Conservation (phyloP, 2,113 vertebrate species). For the Mastomys coucha region DNA sequence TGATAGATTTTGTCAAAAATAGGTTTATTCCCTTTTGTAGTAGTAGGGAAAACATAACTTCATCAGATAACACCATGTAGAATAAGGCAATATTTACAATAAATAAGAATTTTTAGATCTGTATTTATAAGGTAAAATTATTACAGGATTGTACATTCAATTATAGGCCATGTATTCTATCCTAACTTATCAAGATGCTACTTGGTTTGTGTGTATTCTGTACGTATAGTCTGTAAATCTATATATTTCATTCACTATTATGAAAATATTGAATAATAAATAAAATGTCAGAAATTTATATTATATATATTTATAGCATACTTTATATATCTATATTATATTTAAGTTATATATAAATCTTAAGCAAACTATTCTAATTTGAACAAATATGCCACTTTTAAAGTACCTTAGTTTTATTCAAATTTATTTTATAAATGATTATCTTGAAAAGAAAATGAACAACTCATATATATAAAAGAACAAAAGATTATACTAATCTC, state of each 20-base stretch:
- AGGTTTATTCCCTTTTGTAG: background rate
- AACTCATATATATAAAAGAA: background rate
- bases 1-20: background rate
- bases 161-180: background rate
- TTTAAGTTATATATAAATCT: conserved; percentile 45
- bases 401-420: conserved; percentile 57
- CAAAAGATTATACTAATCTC: conserved; percentile 66
- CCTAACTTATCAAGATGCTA: background rate
- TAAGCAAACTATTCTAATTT: conserved; percentile 1
- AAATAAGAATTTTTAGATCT: background rate
- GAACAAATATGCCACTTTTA: background rate
- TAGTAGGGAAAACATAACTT: background rate
- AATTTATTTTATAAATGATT: conserved; percentile 12
- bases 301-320: background rate
- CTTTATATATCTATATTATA: background rate
- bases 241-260: background rate
- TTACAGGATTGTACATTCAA: background rate
- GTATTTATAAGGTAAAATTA: conserved; percentile 14
- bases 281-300: background rate
- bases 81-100: background rate
- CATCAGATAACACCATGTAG: background rate
- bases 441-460: conserved; percentile 42
- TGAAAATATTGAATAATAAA: background rate
- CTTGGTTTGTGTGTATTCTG: background rate
- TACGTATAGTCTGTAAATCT: background rate